Evolutionary conservation across 2,888 invertebrate species (phyloP), one percentile per base, ranked within the genome.

Genomic region (Camponotus fellah): DNA sequence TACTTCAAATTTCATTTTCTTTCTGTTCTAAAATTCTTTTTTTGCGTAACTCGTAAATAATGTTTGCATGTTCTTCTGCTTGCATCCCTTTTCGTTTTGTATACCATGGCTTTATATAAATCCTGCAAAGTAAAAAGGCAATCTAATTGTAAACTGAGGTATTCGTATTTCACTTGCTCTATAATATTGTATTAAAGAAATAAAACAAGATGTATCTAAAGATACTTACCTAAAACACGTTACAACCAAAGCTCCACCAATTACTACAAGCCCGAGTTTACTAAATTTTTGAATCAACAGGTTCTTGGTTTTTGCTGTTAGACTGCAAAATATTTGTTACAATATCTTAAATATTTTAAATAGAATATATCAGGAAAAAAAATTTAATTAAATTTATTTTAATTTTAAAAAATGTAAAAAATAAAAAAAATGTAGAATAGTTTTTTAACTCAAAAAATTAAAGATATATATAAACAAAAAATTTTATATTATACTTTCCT

Each of bases 1-100:
- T 5, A 37, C 1, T 37, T 79, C n/a, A 65, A 53, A 14, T 17
- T 32, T 37, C 12, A 12, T 34, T 21, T 46, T 71, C 21, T 37
- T 69, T 5, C 3, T 69, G 17, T 1, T 80, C 32, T 5, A 12
- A 56, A 32, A 0, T n/a, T 53, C 53, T 82, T 49, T 74, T 62
- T 46, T 74, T 40, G 8, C 64, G 77, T 3, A 77, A 26, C 32
- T 85, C 58, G 21, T 72, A 85, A 14, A 89, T 17, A 0, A 40
- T 26, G 10, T 87, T 81, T 9, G 83, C 87, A 4, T 65, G 43
- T 40, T 82, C 37, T 49, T 79, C 80, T 0, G 85, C 37, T 71
- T 34, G 4, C 2, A 32, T 12, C 3, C 60, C 17, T 9, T 10
- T 80, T 0, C 60, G 65, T 32, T 26, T 12, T 14, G 10, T 46